Evolutionary conservation across 2,888 invertebrate genomes (phyloP).

Genomic region (Eupithecia tripunctaria): DNA sequence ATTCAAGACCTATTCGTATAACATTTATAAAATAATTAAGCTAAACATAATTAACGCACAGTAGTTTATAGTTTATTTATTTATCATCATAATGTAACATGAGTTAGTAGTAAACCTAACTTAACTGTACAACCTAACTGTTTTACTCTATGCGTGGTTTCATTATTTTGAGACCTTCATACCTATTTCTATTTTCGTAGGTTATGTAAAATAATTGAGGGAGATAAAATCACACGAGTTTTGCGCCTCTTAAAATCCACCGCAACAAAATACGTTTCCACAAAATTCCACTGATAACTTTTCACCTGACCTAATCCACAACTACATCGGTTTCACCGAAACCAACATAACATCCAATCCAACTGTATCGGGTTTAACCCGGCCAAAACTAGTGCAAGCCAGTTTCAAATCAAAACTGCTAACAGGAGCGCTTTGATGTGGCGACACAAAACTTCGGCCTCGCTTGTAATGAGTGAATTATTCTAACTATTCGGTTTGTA

Average conservation of each 20-base stretch:
- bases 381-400: conserved; percentile 43
- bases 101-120: too few relatives aligned
- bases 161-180: background rate
- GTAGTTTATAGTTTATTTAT: too few relatives aligned
- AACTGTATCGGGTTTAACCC: conserved; percentile 47
- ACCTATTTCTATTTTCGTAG: background rate
- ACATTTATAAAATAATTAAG: too few relatives aligned
- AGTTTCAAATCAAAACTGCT: conserved; percentile 47
- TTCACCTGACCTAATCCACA: conserved; percentile 10
- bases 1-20: background rate
- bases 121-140: too few relatives aligned
- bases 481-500: conserved; percentile 28
- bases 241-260: background rate
- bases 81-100: too few relatives aligned
- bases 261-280: conserved; percentile 6
- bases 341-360: conserved; percentile 27
- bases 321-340: conserved; percentile 11
- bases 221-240: background rate
- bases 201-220: background rate
- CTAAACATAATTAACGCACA: too few relatives aligned
- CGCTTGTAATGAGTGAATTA: conserved; percentile 13
- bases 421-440: conserved; percentile 57
- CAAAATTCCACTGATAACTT: background rate
- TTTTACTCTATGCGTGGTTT: background rate
- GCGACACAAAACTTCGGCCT: conserved; percentile 47